Evolutionary conservation across 2,888 invertebrate species (phyloP), one percentile per base, ranked within the genome.

Genomic region (Leptopilina syphax): DNA sequence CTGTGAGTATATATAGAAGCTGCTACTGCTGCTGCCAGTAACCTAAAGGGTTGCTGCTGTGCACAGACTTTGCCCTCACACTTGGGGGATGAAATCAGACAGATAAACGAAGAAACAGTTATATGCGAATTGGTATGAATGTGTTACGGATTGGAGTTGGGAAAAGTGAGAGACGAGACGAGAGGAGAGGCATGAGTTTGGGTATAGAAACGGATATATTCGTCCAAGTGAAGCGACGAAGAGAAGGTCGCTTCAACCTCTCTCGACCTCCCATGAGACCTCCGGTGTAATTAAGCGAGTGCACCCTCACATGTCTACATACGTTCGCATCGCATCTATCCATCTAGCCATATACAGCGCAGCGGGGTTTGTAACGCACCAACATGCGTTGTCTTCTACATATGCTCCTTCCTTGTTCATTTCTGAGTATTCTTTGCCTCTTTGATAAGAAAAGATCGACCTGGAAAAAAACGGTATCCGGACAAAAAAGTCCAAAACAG

Each of bases 201-300:
- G 84, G 77, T 82, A 80, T 79, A 77, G 82, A 80, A 77, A 78
- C 77, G 82, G 78, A 83, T 80, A 83, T 80, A 83, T 82, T 80
- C 79, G 82, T 83, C 83, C 85, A 85, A 86, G 86, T 83, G 84
- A 80, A 82, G 83, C 77, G 80, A 83, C 80, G 80, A 78, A 81
- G 80, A 78, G 77, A 79, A 90, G 90, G 89, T 89, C 89, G 88
- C 88, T 87, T 87, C 87, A 90, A 88, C 89, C 90, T 90, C 89
- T 87, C 89, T 87, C 88, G 87, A 87, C 86, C 87, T 91, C 91
- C 91, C 91, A 88, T 86, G 91, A 90, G 91, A 88, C 86, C 87
- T 86, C 87, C 87, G 88, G 90, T 91, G 91, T 92, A 92, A 92
- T 92, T 91, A 92, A 92, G 91, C 91, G 91, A 91, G 91, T 91